Evolutionary conservation across 2,113 vertebrate species (phyloP).

Genomic region (Natator depressus): DNA sequence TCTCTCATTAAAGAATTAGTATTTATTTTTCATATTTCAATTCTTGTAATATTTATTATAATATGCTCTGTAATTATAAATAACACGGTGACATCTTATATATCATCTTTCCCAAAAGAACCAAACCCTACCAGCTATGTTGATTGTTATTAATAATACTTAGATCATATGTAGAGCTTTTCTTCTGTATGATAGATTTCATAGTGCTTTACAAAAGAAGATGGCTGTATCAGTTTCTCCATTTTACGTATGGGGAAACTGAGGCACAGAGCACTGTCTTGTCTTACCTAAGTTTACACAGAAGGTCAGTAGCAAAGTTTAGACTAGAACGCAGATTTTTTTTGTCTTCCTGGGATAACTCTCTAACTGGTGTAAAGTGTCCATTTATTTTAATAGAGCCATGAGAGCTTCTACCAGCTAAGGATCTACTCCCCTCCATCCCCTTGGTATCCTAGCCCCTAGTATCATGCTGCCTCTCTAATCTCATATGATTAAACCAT

Average conservation of each 20-base stretch:
- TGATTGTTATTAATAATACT: not conserved
- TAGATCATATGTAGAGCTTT: not conserved
- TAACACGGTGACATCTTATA: not conserved
- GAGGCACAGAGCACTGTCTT: not conserved
- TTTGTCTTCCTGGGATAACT: not conserved
- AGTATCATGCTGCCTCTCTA: not conserved
- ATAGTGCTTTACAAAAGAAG: not conserved
- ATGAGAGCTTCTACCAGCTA: not conserved
- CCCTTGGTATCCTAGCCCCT: not conserved
- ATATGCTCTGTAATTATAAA: not conserved
- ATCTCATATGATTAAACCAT: not conserved
- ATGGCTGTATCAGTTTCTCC: not conserved
- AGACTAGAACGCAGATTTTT: not conserved
- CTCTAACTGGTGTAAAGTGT: not conserved
- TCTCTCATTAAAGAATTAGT: not conserved
- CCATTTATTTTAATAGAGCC: not conserved
- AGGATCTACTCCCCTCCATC: not conserved
- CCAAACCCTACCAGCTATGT: too few relatives aligned
- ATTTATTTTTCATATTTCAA: not conserved
- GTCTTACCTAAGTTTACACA: not conserved
- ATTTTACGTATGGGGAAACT: not conserved
- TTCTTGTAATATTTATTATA: not conserved
- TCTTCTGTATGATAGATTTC: not conserved
- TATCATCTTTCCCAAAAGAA: not conserved
- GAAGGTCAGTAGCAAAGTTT: not conserved